A percentile compares a stretch with the other conserved stretches of the same genome.
These are phyloP conservation scores for Spisula solida DNA, from an alignment of 2,888 invertebrate species.

Conservation along the genomic window DNA sequence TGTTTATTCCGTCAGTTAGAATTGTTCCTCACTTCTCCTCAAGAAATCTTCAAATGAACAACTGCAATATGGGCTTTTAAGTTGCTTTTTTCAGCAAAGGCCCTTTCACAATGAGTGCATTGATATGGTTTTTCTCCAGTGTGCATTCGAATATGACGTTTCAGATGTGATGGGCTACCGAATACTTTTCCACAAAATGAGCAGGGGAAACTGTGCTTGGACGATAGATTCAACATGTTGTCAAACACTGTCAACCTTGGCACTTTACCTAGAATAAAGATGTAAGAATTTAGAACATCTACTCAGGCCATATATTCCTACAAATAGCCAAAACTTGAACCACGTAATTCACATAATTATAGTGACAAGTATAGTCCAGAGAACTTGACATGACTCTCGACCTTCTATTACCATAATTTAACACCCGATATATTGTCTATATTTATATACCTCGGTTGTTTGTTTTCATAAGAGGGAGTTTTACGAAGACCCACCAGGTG, in stretches of 20 bases:
- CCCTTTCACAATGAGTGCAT: conserved; percentile 38
- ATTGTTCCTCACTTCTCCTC: neutral
- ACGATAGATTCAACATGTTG: neutral
- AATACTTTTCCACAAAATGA: conserved; percentile 27
- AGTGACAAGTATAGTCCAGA: no score
- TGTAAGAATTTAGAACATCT: no score
- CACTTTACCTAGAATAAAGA: neutral
- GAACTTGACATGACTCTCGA: no score
- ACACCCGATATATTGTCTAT: no score
- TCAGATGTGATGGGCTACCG: conserved; percentile 25
- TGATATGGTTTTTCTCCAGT: conserved; percentile 39
- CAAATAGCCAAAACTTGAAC: no score
- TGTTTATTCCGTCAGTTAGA: neutral
- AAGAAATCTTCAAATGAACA: neutral
- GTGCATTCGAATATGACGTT: conserved; percentile 30
- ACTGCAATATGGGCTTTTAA: conserved; percentile 32
- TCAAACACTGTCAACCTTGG: neutral
- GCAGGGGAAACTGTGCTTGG: neutral
- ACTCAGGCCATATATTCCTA: no score
- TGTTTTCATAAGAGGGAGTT: no score
- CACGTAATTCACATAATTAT: no score
- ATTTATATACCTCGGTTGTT: no score
- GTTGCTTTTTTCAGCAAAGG: conserved; percentile 43
- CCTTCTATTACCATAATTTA: no score
- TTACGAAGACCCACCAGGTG: no score